These are phyloP conservation scores for Malurus melanocephalus DNA, from an alignment of 2,113 vertebrate genomes.

Conservation along the genomic window DNA sequence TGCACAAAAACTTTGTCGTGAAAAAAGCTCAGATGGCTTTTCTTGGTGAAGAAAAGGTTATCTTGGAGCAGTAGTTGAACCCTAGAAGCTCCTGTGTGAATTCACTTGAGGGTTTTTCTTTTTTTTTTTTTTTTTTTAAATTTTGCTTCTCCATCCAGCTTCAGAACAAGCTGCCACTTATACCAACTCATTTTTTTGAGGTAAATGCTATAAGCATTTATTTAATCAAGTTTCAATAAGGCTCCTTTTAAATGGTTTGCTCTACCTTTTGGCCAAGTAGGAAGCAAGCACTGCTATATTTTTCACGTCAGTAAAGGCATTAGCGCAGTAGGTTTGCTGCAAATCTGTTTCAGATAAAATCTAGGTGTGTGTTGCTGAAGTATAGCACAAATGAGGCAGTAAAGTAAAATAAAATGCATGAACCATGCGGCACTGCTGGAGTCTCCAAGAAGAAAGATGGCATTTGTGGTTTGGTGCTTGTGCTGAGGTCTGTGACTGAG, in stretches of 20 bases:
- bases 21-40: background rate
- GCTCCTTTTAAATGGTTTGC: background rate
- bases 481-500: background rate
- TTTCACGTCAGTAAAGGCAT: background rate
- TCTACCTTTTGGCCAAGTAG: background rate
- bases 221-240: background rate
- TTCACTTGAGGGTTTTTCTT: background rate
- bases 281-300: accelerated
- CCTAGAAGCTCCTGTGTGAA: background rate
- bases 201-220: background rate
- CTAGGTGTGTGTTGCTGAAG: background rate
- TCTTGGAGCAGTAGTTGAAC: background rate
- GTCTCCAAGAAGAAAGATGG: background rate
- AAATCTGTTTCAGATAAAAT: background rate
- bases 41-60: background rate
- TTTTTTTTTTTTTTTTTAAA: background rate
- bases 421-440: background rate
- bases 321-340: background rate
- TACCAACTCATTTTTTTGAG: background rate
- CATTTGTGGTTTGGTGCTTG: background rate
- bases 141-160: background rate
- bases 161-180: background rate
- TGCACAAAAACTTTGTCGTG: background rate
- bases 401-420: background rate
- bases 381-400: background rate